These are phyloP conservation scores for Orius laevigatus DNA, from an alignment of 1,140 invertebrate genomes.

Conservation along the genomic window DNA sequence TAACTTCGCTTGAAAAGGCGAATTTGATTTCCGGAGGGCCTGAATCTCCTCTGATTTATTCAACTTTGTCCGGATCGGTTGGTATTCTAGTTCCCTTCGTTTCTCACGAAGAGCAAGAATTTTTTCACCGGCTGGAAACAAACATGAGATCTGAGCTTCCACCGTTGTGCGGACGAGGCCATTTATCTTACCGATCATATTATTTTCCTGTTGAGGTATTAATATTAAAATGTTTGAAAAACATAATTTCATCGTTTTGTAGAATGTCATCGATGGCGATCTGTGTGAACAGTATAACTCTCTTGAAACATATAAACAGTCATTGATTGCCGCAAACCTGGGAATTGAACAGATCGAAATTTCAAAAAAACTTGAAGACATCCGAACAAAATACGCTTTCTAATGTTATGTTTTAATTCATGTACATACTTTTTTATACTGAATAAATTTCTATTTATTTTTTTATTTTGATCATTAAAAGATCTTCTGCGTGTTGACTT, in stretches of 20 bases:
- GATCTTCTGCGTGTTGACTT: no score
- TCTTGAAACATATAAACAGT: slow-evolving; percentile 83
- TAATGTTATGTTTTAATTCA: slow-evolving; percentile 45
- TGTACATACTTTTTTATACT: no score
- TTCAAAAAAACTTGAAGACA: slow-evolving; percentile 88
- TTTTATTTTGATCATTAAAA: no score
- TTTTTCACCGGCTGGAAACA: slow-evolving; percentile 99
- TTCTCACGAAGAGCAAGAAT: slow-evolving; percentile 95
- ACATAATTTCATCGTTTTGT: slow-evolving; percentile 23
- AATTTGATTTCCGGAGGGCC: slow-evolving; percentile 94
- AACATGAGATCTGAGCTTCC: slow-evolving; percentile 96
- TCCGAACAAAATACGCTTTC: slow-evolving; percentile 86
- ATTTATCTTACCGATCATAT: slow-evolving; percentile 90
- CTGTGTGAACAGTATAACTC: slow-evolving; percentile 98
- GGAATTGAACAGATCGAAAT: slow-evolving; percentile 91
- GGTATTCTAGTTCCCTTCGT: slow-evolving; percentile 96
- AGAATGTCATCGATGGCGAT: slow-evolving; percentile 97
- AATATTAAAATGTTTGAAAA: background rate
- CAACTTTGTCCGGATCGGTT: slow-evolving; percentile 86
- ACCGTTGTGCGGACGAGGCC: slow-evolving; percentile 91
- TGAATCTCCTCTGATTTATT: slow-evolving; percentile 86
- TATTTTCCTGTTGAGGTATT: slow-evolving; percentile 92
- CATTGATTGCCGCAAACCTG: slow-evolving; percentile 83
- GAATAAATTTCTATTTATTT: no score
- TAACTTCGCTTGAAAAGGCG: slow-evolving; percentile 77